These are phyloP conservation scores for Pseudorectes ferrugineus DNA, from an alignment of 2,113 vertebrate species.

Conservation along the genomic window DNA sequence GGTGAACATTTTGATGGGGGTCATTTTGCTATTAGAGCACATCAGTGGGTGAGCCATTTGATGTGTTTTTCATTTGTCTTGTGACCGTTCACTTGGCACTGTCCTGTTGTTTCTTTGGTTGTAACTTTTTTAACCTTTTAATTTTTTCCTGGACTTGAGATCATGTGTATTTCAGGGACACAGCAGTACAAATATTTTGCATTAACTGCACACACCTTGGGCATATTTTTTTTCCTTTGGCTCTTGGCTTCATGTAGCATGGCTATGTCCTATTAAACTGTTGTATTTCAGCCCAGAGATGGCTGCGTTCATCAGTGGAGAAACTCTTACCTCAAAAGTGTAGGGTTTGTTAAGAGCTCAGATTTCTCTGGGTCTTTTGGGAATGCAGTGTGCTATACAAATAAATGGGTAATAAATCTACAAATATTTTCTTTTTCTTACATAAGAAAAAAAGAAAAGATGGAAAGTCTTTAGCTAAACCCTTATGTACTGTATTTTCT, in stretches of 20 bases:
- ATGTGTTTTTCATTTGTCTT: slow-evolving; percentile 51
- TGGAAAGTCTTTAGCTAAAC: not conserved
- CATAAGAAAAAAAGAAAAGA: not conserved
- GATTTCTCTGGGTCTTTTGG: not conserved
- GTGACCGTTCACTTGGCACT: slow-evolving; percentile 45
- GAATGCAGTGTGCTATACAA: not conserved
- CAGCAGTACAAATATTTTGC: slow-evolving; percentile 21
- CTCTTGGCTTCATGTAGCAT: not conserved
- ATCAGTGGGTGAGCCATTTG: slow-evolving; percentile 20
- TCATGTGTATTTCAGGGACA: not conserved
- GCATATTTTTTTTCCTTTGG: not conserved
- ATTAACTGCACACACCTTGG: not conserved
- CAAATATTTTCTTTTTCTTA: not conserved
- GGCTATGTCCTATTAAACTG: not conserved
- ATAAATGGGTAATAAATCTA: not conserved
- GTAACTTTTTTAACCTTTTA: slow-evolving; percentile 46
- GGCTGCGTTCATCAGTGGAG: not conserved
- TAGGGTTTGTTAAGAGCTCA: not conserved
- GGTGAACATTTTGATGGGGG: slow-evolving; percentile 1
- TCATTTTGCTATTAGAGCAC: slow-evolving; percentile 27
- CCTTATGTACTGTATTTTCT: not conserved
- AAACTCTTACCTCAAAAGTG: not conserved
- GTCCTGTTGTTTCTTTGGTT: slow-evolving; percentile 37
- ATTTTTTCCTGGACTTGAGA: slow-evolving; percentile 39
- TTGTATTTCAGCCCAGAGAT: not conserved